Base-by-base conservation (phyloP, 1,140 invertebrate genomes). In the Hyles vespertilio region DNA sequence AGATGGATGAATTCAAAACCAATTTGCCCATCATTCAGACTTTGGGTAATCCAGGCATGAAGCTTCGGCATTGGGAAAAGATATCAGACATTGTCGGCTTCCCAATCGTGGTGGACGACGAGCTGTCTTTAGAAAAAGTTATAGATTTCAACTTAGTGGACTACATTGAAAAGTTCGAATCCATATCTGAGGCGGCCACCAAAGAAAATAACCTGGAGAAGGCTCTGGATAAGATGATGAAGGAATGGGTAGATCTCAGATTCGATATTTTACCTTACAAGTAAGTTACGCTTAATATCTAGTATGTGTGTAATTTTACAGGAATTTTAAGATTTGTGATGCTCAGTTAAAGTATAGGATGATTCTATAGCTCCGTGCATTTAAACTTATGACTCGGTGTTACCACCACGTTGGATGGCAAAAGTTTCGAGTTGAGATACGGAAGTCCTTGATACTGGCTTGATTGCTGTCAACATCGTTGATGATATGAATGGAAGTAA, bases 51-150 rank as follows among this genome's bases (percentile, higher is more conserved):
- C 97, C 97, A 3, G 97, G 95, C 43, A 93, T 99, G 91, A 95
- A 98, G 76, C 93, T 93, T 8, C 92, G 98, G 7, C 98, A 99
- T 84, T 99, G 98, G 98, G 97, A 98, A 74, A 95, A 96, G 86
- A 94, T 99, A 8, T 98, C 97, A 0, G 97, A 99, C 72, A 96
- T 98, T 59, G 96, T 99, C 68, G 97, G 97, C 0, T 98, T 98
- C 84, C 96, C 96, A 0, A 94, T 99, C 32, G 93, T 94, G 70
- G 94, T 97, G 4, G 95, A 97, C 63, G 92, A 95, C 4, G 93
- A 95, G 11, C 91, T 96, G 59, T 97, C 96, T 1, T 87, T 99
- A 3, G 93, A 94, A 32, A 97, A 97, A 90, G 93, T 97, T n/a
- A 95, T 99, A 34, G 97, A 98, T 77, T 97, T 97, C 84, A 96